Base-by-base conservation (phyloP, 2,888 invertebrate species). In the Apodemia zela region DNA sequence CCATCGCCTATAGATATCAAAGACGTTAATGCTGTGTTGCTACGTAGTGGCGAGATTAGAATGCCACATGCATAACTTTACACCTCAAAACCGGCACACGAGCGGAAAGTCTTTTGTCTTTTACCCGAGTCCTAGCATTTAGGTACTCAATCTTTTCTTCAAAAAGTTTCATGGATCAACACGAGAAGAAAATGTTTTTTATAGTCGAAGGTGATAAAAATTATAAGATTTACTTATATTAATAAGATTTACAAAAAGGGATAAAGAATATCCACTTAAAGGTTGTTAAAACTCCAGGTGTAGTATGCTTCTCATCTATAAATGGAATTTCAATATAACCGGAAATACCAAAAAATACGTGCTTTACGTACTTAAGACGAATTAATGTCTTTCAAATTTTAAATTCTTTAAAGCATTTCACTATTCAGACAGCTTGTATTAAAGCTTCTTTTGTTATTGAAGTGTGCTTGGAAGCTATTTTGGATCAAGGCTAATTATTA, bases 391-490 rank as follows among this genome's bases (percentile, higher is more conserved):
- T 84, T 84, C 79, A 85, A 82, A 80, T 72, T 75, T 76, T 80
- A 81, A 78, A 72, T 77, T 77, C 74, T 72, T 79, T 75, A 81
- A 82, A 84, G 82, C 75, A 51, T 51, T 21, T 54, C 54, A 54
- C 54, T 54, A 54, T 54, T 54, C 54, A 54, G 6, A 13, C 51
- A 51, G 51, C 15, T 51, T 8, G 29, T 18, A 33, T 62, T 45
- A 45, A 45, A 45, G 79, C 78, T 76, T 77, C 87, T 82, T 85
- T 89, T 91, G 88, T 90, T 75, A 80, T 85, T 85, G 73, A 75
- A 89, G 87, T 74, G 81, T 82, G 79, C 87, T 87, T 76, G 74
- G 85, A 78, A 81, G 82, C 82, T 80, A 82, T 85, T 85, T 83
- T 75, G 77, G 79, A 79, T 75, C 75, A 73, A 70, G 76, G 84